Evolutionary conservation across 2,888 invertebrate genomes (phyloP).

Genomic region (Pachliopta kotzebuea): DNA sequence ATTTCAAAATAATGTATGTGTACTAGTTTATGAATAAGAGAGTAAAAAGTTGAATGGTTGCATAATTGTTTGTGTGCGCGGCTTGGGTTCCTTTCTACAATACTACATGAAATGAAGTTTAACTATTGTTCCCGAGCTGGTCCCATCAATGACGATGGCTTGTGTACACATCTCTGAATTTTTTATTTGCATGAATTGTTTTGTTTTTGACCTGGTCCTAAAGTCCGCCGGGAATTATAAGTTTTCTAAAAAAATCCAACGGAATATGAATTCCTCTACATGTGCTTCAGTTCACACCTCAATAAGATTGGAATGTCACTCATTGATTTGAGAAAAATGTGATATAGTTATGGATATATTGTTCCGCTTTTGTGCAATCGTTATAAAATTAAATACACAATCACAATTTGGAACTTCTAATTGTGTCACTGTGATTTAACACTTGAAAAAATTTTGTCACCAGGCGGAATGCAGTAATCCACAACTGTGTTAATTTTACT

Average conservation of each 20-base stretch:
- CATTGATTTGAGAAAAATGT: conserved; percentile 68
- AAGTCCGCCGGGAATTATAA: not conserved
- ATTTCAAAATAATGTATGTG: conserved; percentile 36
- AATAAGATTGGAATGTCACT: conserved; percentile 80
- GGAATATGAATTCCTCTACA: conserved; percentile 32
- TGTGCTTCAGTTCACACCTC: conserved; percentile 63
- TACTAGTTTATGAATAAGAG: conserved; percentile 37
- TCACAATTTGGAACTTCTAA: conserved; percentile 1
- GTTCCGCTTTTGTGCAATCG: not conserved
- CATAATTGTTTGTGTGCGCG: conserved; percentile 58
- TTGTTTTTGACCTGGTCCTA: conserved; percentile 9
- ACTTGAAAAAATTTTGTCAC: conserved; percentile 75
- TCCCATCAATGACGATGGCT: conserved; percentile 81
- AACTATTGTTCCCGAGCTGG: conserved; percentile 79
- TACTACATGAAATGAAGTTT: conserved; percentile 73
- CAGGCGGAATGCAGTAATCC: conserved; percentile 82
- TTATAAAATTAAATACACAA: conserved; percentile 1
- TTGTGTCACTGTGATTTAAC: conserved; percentile 54
- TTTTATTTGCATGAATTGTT: conserved; percentile 13
- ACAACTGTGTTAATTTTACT: conserved; percentile 79
- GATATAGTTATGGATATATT: conserved; percentile 36
- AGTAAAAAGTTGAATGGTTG: conserved; percentile 44
- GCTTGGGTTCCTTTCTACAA: conserved; percentile 62
- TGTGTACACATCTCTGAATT: conserved; percentile 57
- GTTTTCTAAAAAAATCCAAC: conserved; percentile 42